Evolutionary conservation across 2,888 invertebrate genomes (phyloP), one percentile per base, ranked within the genome.

Genomic region (Sipunculus nudus): DNA sequence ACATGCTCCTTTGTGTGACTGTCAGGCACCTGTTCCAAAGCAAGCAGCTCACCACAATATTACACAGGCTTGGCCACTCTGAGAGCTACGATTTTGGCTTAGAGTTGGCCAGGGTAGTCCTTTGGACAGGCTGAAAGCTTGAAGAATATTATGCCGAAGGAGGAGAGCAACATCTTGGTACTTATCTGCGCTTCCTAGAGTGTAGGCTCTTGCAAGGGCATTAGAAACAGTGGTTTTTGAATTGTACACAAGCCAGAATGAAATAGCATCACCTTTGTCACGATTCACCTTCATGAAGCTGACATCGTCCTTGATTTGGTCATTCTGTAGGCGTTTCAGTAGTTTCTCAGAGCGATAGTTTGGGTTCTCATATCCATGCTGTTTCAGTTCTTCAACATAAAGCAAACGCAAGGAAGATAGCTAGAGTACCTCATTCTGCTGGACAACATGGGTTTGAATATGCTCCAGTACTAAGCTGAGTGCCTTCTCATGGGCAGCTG

Each of bases 51-150:
- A 52, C n/a, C 52, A 52, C 40, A 16, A 52, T 52, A 25, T 52
- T 52, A 25, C 52, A 52, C 40, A 52, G 52, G 35, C 52, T 52
- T 43, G 52, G 52, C 52, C 52, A 52, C 52, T 52, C 23, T 43
- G 52, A 31, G 52, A 35, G 41, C 38, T 43, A 39, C 40, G 6
- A 52, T 48, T 48, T 48, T 48, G 13, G 48, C 48, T 28, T 48
- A 28, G 26, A 23, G 48, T 23, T 48, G 48, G 48, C 19, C n/a
- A n/a, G n/a, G n/a, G n/a, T n/a, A n/a, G n/a, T n/a, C n/a, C n/a
- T n/a, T n/a, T n/a, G n/a, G n/a, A n/a, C n/a, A n/a, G n/a, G n/a
- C n/a, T n/a, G n/a, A n/a, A n/a, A n/a, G n/a, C 41, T 21, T 52
- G 52, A 52, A 39, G 19, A 39, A n/a, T 10, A 8, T 43, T 43